Evolutionary conservation across 92 coral and sea anemone species (phyloP), one percentile per base, ranked within the genome.

Genomic region (Phenganax marumi): DNA sequence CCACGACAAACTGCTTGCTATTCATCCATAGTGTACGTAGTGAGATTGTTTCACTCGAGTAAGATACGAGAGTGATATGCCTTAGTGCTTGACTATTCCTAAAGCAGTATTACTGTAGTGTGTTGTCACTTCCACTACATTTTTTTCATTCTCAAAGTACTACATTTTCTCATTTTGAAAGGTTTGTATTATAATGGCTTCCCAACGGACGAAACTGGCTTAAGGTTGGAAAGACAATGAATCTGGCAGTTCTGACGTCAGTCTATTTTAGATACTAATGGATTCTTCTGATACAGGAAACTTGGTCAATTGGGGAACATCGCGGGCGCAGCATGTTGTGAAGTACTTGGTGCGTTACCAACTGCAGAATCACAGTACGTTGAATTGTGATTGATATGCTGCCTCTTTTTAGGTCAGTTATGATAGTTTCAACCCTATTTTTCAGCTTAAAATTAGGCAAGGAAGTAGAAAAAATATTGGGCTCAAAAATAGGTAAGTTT

Each of bases 271-370:
- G 0, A 48, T 50, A 72, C 58, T 9, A 48, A 52, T 8, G 16
- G 50, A 18, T 51, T 75, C 58, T 7, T 57, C 50, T 58, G 43
- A 6, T 43, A 33, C 25, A 78, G 83, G 52, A 78, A 78, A 61
- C 83, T 78, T 63, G 83, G 83, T 61, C 18, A 78, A 47, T 39
- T 78, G 1, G 83, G 73, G 50, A 78, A 78, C 25, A 21, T 50
- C 23, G 83, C 46, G 23, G 83, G 72, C n/a, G 49, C 58, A 12
- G 73, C 72, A 7, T 78, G 83, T 47, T 78, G 83, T 49, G 83
- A 62, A 50, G 83, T 78, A 12, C 73, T 78, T 43, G 83, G 83
- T 12, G 83, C 73, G 16, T 62, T 78, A 78, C 83, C 83, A 19
- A 78, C 71, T 8, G 19, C 17, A 13, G 73, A 61, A 7, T 61